phyloP scores from a whole-genome alignment of 2,797 vertebrate species.

The Micrastur ruficollis region DNA sequence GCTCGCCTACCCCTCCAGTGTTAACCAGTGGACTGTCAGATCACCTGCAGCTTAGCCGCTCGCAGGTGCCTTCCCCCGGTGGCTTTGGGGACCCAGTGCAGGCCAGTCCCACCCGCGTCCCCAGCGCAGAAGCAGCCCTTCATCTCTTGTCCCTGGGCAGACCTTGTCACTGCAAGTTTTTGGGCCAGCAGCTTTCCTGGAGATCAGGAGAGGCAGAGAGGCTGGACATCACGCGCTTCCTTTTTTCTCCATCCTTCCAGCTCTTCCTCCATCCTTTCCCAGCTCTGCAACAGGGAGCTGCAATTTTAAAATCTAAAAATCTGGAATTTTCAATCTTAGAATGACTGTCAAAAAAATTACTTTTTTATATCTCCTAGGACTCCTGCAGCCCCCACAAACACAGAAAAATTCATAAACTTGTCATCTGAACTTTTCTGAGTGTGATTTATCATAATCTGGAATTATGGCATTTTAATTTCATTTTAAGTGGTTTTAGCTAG shows the following conservation, averaged over 20 bases:
- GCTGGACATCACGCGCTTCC: fast-evolving
- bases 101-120: neutral
- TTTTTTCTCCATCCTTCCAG: neutral
- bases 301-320: neutral
- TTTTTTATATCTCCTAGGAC: neutral
- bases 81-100: neutral
- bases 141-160: neutral
- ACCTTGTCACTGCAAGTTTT: neutral
- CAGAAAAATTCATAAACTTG: neutral
- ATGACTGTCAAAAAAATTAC: neutral
- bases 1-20: neutral
- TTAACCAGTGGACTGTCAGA: neutral
- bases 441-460: slow-evolving; percentile 27
- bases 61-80: neutral
- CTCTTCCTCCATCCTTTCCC: neutral
- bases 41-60: neutral
- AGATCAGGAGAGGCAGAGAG: neutral
- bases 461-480: slow-evolving; percentile 29
- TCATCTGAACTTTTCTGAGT: neutral
- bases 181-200: neutral
- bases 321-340: neutral
- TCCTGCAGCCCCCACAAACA: neutral
- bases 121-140: neutral
- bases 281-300: neutral
- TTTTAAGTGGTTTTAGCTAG: slow-evolving; percentile 34